Conservation (phyloP, 2,797 vertebrate genomes). For the Tapirus indicus region DNA sequence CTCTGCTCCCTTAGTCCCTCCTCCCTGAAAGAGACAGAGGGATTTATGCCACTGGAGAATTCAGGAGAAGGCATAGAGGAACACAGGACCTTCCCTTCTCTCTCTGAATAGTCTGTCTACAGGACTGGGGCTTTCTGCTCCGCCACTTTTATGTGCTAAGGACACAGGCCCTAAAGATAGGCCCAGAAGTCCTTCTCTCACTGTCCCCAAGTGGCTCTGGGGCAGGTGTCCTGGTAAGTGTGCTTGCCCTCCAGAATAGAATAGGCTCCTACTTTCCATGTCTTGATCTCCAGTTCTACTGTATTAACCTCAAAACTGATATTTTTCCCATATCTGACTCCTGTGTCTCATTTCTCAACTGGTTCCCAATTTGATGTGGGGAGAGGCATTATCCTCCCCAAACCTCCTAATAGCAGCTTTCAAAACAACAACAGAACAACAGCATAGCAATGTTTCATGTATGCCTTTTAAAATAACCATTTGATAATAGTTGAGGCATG, state of each 20-base stretch:
- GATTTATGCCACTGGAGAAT: not conserved
- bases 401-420: not conserved
- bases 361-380: not conserved
- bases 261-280: too few relatives aligned
- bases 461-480: not conserved
- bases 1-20: not conserved
- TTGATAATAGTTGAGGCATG: not conserved
- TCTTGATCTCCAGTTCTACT: not conserved
- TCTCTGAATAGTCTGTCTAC: not conserved
- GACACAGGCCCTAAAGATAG: not conserved
- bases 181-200: not conserved
- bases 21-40: not conserved
- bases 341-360: not conserved
- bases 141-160: not conserved
- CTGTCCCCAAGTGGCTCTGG: not conserved
- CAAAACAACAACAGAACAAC: not conserved
- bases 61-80: not conserved
- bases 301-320: not conserved
- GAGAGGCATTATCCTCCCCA: not conserved
- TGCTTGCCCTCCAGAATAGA: too few relatives aligned
- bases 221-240: not conserved
- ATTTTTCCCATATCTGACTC: not conserved
- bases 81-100: not conserved
- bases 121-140: not conserved
- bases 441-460: not conserved